Evolutionary conservation across 1,140 invertebrate genomes (phyloP), one percentile per base, ranked within the genome.

Genomic region (Aphelenchoides fujianensis): DNA sequence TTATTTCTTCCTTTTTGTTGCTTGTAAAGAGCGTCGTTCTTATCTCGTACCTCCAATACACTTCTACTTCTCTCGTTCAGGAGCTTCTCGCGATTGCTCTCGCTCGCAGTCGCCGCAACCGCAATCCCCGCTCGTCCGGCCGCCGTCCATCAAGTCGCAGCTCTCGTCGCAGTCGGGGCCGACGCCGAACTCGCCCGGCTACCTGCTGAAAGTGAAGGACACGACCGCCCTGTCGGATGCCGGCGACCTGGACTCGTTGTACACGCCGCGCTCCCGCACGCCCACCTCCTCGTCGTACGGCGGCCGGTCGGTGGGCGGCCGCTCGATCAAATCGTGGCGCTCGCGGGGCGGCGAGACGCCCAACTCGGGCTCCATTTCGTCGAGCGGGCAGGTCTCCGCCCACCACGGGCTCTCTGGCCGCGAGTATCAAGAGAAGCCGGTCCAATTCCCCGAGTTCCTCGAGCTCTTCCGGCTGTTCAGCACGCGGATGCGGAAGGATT

Each of bases 401-500:
- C 54, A 81, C n/a, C 76, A 72, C 37, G 80, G 74, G 32, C 72
- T 73, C 48, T 81, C 68, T 37, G 84, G 75, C 62, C 82, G 68
- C 77, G 85, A 70, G 79, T 88, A 92, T 32, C 91, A 92, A 81
- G 92, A 94, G 83, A 93, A 91, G 0, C 91, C 93, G 81, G 85
- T 96, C 73, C 91, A 92, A 82, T 95, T 97, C 85, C 88, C 91
- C 74, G 93, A 96, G 85, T 95, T 95, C 76, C 77, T 71, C 90
- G 90, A 92, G 55, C 87, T 97, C 28, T 97, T 94, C 87, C 89
- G 92, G 78, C 92, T 93, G 54, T 97, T 97, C 77, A 78, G 84
- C 52, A 84, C 89, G 2, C 87, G 93, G 72, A 91, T 92, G 84
- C 88, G 94, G 27, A 93, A 93, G 81, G 94, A 96, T 86, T 86